Evolutionary conservation across 1,140 invertebrate genomes (phyloP).

Genomic region (Notospermus geniculatus): DNA sequence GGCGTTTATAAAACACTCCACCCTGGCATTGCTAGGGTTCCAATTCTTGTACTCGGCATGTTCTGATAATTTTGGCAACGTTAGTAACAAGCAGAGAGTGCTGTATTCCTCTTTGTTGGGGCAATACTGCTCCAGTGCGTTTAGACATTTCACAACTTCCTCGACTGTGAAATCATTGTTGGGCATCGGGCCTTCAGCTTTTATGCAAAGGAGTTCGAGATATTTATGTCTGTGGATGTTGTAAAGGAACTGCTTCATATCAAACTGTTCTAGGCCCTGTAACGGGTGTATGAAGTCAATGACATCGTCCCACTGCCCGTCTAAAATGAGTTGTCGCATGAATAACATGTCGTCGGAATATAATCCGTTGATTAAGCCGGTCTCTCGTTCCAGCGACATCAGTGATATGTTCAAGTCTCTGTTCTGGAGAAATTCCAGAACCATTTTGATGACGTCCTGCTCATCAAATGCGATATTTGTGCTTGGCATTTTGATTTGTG

Average conservation of each 20-base stretch:
- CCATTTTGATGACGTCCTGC: constrained; percentile 85
- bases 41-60: constrained; percentile 53
- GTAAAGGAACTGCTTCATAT: constrained; percentile 73
- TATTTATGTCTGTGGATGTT: constrained; percentile 89
- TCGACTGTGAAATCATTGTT: constrained; percentile 89
- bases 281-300: constrained; percentile 94
- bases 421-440: constrained; percentile 89
- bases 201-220: constrained; percentile 90
- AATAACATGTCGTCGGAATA: constrained; percentile 91
- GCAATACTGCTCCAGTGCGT: constrained; percentile 82
- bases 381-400: constrained; percentile 88
- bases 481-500: constrained; percentile 42
- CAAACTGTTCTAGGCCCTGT: constrained; percentile 63
- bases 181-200: constrained; percentile 71
- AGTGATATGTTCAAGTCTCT: constrained; percentile 76
- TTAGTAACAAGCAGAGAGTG: constrained; percentile 86
- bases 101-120: constrained; percentile 93
- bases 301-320: constrained; percentile 98
- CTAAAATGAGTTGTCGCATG: constrained; percentile 84
- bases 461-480: constrained; percentile 61
- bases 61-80: constrained; percentile 75
- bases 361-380: constrained; percentile 88
- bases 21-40: constrained; percentile 70
- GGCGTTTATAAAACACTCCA: constrained; percentile 72
- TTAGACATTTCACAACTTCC: constrained; percentile 80